Base-by-base conservation (phyloP, 2,797 vertebrate species). In the Ctenopoma kingsleyae region DNA sequence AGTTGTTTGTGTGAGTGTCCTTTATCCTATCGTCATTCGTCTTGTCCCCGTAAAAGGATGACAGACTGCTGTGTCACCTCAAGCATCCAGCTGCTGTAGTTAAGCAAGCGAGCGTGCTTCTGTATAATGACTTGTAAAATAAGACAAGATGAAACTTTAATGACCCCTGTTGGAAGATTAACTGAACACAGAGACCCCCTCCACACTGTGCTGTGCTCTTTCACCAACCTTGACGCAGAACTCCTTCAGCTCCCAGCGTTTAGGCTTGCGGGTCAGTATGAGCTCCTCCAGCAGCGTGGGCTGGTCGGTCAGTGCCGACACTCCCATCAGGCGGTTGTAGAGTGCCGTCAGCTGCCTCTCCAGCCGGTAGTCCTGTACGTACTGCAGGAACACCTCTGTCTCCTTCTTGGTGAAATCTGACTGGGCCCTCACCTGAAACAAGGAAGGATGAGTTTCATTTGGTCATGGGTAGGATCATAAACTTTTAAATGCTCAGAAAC, bases 311-410 rank as follows among this genome's bases (percentile, higher is more conserved):
- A 93, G 85, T 8, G 81, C 66, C 0, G 90, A 91, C 44, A 90
- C 61, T 1, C 92, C 93, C 84, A 91, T 90, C 74, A 92, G 84
- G 0, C 90, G 91, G 57, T 78, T 91, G 81, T 92, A 90, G 40
- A 94, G 84, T 0, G 86, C 90, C 0, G 83, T 92, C 70, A 95
- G 85, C 76, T 94, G 93, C 66, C 93, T 75, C 67, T 94, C 92
- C 73, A 94, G 88, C 4, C 88, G 84, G 61, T 94, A 88, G 47
- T 91, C 92, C 40, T 77, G 65, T 25, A 91, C 87, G 5, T 89
- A 89, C 73, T 90, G 83, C 48, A 92, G 69, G 80, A 95, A 93
- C 12, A 94, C 83, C 64, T 94, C 92, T 0, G 58, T 89, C 78
- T 94, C 93, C 67, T 82, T 82, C 68, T 91, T 80, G 10, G 90